Evolutionary conservation across 2,113 vertebrate species (phyloP), one percentile per base, ranked within the genome.

Genomic region (Hymenochirus boettgeri): DNA sequence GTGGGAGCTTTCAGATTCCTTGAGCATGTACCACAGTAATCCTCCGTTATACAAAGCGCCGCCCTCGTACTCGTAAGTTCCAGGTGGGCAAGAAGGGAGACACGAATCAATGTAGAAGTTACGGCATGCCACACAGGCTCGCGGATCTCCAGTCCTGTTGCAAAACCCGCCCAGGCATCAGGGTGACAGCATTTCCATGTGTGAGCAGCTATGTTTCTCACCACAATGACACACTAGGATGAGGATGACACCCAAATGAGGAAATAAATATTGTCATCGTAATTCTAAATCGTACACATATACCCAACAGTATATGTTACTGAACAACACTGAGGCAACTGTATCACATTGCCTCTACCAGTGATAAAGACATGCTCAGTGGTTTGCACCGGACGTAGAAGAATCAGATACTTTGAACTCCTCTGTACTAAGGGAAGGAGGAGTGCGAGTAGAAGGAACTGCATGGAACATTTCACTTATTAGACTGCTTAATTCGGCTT

Each of bases 141-240:
- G 55, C 18, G 46, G 71, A 71, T 89, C 85, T 0, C 69, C 72
- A 0, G 85, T 77, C 1, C 56, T 73, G 47, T 71, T 62, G 19
- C 89, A 90, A 37, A n/a, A n/a, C 37, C 88, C 84, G n/a, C 88
- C 88, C 53, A 90, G 23, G 56, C 89, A 90, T 90, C 87, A 0
- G 12, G 0, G n/a, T 90, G 88, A 71, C 89, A 90, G 59, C 89
- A 90, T n/a, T 86, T 80, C 0, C 81, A 84, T 0, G 3, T 0
- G 0, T 53, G 83, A 85, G 71, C 89, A 90, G n/a, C 85, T 78
- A 0, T 69, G 70, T 2, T 82, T 80, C 0, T 0, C 53, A 0
- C 76, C 70, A 1, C 87, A 87, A 0, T 82, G 82, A 42, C 87
- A 90, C 69, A 86, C 88, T 88, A 24, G 65, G 12, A 26, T 53